Base-by-base conservation (phyloP, 2,797 vertebrate species). In the Neoniphon sammara region DNA sequence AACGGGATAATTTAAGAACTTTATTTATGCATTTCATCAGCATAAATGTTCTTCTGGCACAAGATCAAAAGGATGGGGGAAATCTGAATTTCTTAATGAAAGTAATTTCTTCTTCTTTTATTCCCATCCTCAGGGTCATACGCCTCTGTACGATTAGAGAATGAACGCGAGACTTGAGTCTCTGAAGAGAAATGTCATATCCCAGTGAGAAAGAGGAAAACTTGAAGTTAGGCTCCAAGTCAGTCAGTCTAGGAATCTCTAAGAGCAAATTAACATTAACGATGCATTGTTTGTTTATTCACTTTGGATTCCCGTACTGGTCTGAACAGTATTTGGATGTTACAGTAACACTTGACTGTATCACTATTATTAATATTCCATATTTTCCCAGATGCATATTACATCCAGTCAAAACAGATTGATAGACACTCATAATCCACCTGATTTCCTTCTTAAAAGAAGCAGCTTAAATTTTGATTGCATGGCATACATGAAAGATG, bases 21-120 rank as follows among this genome's bases (percentile, higher is more conserved):
- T 93, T 94, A 94, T 94, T 94, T 94, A 92, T 94, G 92, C 93
- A 94, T 94, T 94, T 94, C 93, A 94, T 94, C 94, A 94, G 93
- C 93, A 94, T 94, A 94, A 94, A 94, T 94, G 93, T 94, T 93
- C 93, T 94, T 93, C 92, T 94, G 93, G 94, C 93, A 81, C 85
- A 82, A 94, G 93, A 94, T 95, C 93, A 94, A 94, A 94, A 93
- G 93, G 90, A 93, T 92, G 90, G 82, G 87, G 85, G 85, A 87
- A 93, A 93, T 94, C 91, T 92, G 94, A 94, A 94, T 94, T 94
- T 93, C 93, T 94, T 94, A 95, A 95, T 95, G 94, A 94, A 95
- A 94, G 94, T 94, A 88, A 92, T 94, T 94, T 93, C 89, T 94
- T 89, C 91, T 93, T 93, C 92, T 94, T 93, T 94, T 95, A 93